Conservation (phyloP, 1,140 invertebrate genomes). For the Parapsyche elsis region DNA sequence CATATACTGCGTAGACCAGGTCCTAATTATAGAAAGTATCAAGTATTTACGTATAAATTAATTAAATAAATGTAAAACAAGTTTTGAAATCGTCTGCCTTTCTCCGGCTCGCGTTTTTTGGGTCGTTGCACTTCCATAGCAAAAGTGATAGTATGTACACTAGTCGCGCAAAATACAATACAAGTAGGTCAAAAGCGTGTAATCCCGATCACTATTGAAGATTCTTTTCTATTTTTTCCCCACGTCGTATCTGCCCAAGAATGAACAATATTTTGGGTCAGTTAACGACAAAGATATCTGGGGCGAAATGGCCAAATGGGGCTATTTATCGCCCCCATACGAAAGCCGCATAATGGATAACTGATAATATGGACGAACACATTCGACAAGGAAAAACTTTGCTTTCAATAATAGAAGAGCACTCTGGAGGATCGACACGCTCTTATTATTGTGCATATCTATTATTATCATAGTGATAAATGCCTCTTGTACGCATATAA, state of each 20-base stretch:
- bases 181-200: not conserved
- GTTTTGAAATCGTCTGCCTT: not conserved
- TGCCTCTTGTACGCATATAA: too few relatives aligned
- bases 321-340: not conserved
- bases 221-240: not conserved
- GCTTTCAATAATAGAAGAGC: too few relatives aligned
- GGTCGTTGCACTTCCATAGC: not conserved
- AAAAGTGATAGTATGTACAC: not conserved
- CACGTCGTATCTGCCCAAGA: not conserved
- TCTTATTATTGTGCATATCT: too few relatives aligned
- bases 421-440: too few relatives aligned
- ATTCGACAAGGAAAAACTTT: too few relatives aligned
- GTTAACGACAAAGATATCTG: not conserved
- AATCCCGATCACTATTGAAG: not conserved
- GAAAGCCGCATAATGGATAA: not conserved
- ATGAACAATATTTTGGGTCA: not conserved
- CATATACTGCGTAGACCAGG: too few relatives aligned
- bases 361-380: not conserved
- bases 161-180: not conserved
- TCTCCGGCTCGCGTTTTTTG: not conserved
- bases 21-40: too few relatives aligned
- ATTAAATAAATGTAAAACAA: not conserved
- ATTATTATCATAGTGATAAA: too few relatives aligned
- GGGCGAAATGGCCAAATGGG: not conserved
- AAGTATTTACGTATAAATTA: too few relatives aligned